These are phyloP conservation scores for Mactra quadrangularis DNA, from an alignment of 1,140 invertebrate genomes.

Conservation along the genomic window DNA sequence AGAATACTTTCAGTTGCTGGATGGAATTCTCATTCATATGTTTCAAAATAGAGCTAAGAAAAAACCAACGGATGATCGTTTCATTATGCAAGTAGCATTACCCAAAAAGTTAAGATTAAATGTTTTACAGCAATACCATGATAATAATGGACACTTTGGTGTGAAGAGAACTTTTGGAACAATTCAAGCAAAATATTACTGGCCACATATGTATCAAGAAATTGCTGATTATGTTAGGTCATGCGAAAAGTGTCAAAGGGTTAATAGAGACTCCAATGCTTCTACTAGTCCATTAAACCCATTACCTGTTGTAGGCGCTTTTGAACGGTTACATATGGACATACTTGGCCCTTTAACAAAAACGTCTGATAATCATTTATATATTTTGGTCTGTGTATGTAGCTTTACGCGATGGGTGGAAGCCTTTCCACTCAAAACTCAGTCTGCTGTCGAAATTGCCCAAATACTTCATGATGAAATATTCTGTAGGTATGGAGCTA, in stretches of 20 bases:
- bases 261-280: not conserved
- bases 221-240: constrained; percentile 17
- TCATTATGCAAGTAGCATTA: constrained; percentile 45
- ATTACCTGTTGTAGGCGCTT: not conserved
- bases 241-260: constrained; percentile 49
- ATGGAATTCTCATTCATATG: constrained; percentile 61
- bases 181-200: constrained; percentile 41
- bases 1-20: constrained; percentile 55
- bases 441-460: constrained; percentile 51
- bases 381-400: not conserved
- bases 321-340: constrained; percentile 37
- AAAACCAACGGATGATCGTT: constrained; percentile 17
- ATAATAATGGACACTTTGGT: constrained; percentile 61
- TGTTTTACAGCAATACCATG: constrained; percentile 56
- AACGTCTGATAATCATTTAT: not conserved
- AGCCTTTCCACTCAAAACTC: constrained; percentile 49
- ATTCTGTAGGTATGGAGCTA: constrained; percentile 64
- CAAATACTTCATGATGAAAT: constrained; percentile 54
- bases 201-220: constrained; percentile 53
- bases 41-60: constrained; percentile 57
- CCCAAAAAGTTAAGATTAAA: constrained; percentile 58
- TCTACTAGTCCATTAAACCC: not conserved
- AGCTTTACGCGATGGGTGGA: constrained; percentile 41
- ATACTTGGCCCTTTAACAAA: constrained; percentile 57
- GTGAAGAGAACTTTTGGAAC: not conserved